These are phyloP conservation scores for Catamblyrhynchus diadema DNA, from an alignment of 2,797 vertebrate genomes.

Conservation along the genomic window DNA sequence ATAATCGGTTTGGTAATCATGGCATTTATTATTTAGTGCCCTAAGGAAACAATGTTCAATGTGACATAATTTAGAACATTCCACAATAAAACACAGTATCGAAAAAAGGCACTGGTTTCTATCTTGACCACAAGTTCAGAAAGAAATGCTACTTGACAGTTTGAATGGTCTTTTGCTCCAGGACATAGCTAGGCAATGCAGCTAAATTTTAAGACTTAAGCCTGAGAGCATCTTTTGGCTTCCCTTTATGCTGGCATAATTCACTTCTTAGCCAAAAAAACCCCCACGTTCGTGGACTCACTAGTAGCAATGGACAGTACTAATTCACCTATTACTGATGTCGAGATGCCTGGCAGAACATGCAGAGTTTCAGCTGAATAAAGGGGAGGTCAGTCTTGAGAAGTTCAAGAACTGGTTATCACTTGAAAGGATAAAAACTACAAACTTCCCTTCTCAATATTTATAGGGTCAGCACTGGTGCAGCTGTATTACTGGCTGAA, in stretches of 20 bases:
- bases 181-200: neutral
- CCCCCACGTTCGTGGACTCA: neutral
- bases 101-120: neutral
- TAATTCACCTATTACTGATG: neutral
- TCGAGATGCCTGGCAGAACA: neutral
- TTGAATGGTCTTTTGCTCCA: neutral
- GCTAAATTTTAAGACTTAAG: neutral
- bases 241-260: neutral
- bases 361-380: neutral
- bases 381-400: neutral
- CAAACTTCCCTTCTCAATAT: conserved; percentile 32
- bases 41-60: neutral
- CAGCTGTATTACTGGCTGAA: conserved; percentile 51
- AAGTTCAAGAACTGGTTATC: conserved; percentile 53
- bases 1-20: neutral
- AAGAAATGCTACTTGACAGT: neutral
- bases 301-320: neutral
- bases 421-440: conserved; percentile 34
- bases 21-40: neutral
- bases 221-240: neutral
- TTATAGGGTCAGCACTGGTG: conserved; percentile 54
- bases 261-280: neutral
- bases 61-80: neutral
- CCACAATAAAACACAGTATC: neutral
- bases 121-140: neutral